phyloP scores from a whole-genome alignment of 2,113 vertebrate genomes.

The Gila orcuttii region DNA sequence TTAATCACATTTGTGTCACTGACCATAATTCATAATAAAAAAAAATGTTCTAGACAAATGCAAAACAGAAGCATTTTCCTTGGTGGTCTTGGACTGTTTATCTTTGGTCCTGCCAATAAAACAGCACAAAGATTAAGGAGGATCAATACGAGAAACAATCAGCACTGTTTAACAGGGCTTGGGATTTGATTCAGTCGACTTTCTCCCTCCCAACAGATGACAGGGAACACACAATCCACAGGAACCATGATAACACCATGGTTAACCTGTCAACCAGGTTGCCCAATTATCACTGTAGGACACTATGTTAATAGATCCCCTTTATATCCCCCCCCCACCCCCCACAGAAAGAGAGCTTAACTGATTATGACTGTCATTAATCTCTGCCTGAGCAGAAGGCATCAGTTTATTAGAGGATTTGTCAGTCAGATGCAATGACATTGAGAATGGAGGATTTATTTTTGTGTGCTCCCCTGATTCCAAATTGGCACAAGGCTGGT shows the following conservation, averaged over 20 bases:
- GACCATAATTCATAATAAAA: not conserved
- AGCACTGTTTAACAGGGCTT: not conserved
- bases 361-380: conserved; percentile 14
- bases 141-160: not conserved
- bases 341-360: not conserved
- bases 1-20: not conserved
- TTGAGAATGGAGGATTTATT: conserved; percentile 25
- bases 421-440: conserved; percentile 42
- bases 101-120: not conserved
- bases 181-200: not conserved
- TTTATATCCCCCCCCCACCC: conserved; percentile 36
- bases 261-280: conserved; percentile 48
- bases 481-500: not conserved
- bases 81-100: not conserved
- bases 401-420: conserved; percentile 56
- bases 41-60: not conserved
- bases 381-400: conserved; percentile 36
- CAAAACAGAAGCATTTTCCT: not conserved
- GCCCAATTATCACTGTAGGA: conserved; percentile 52
- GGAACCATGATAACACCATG: conserved; percentile 35
- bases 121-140: not conserved
- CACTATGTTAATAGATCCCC: conserved; percentile 27
- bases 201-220: conserved; percentile 46
- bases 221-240: conserved; percentile 30
- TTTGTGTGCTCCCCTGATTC: conserved; percentile 44